Percentiles rank a stretch among this genome's conserved stretches.
Conservation (phyloP, 1,140 invertebrate species). For the Papilio glaucus region DNA sequence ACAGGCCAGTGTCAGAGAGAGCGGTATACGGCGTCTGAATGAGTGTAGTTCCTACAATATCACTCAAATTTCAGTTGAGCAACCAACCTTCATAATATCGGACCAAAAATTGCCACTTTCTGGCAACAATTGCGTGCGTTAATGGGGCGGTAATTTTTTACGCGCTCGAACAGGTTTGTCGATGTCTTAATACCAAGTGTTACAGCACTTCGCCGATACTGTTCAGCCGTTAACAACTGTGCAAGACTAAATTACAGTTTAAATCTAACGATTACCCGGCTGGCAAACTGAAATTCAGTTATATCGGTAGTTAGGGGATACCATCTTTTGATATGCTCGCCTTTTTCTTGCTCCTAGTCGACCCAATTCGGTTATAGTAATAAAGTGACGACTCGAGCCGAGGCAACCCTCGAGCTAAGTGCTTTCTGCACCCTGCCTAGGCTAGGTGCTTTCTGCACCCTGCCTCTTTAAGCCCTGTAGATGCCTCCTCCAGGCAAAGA, state of each 20-base stretch:
- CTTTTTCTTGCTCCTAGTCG: too few relatives aligned
- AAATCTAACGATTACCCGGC: too few relatives aligned
- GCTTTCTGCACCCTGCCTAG: too few relatives aligned
- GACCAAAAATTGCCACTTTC: background rate
- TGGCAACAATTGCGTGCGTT: background rate
- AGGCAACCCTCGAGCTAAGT: too few relatives aligned
- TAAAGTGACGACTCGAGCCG: too few relatives aligned
- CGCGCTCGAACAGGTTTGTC: background rate
- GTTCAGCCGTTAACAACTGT: background rate
- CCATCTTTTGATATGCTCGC: too few relatives aligned
- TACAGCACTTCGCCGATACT: background rate
- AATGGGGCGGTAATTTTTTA: background rate
- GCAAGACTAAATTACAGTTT: background rate
- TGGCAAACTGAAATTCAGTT: too few relatives aligned
- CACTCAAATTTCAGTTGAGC: background rate
- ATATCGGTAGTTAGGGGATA: too few relatives aligned
- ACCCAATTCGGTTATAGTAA: too few relatives aligned
- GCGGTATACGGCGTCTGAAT: background rate
- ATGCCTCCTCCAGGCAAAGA: too few relatives aligned
- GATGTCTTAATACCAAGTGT: background rate
- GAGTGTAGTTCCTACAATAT: background rate
- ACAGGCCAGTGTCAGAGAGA: constrained; percentile 9
- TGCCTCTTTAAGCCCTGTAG: too few relatives aligned
- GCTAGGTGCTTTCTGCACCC: too few relatives aligned
- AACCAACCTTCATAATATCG: background rate